phyloP scores from a whole-genome alignment of 2,797 vertebrate species.

The Carapus acus region DNA sequence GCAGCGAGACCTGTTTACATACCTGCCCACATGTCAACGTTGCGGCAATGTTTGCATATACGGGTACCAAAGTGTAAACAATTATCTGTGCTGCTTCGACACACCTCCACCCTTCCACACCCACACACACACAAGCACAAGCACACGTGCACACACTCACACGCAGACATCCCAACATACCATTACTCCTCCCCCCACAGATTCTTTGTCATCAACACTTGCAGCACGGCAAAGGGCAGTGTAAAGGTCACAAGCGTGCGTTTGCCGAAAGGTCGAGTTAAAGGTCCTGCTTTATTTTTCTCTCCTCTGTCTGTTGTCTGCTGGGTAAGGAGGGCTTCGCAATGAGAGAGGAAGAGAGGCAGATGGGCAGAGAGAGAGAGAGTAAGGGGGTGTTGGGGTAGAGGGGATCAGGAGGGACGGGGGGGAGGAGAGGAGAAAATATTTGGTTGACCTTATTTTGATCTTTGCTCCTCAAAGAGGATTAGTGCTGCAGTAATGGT shows the following conservation, averaged over 20 bases:
- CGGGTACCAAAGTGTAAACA: constrained; percentile 55
- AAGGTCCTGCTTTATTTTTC: constrained; percentile 68
- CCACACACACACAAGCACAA: too few species aligned
- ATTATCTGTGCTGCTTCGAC: constrained; percentile 22
- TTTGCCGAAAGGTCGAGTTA: constrained; percentile 72
- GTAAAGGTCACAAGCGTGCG: constrained; percentile 70
- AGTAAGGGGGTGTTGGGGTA: constrained; percentile 6
- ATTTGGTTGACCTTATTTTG: constrained; percentile 62
- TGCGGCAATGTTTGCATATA: constrained; percentile 45
- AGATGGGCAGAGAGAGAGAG: constrained; percentile 5
- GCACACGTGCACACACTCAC: constrained; percentile 18
- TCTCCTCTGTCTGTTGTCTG: constrained; percentile 43
- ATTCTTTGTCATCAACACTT: constrained; percentile 71
- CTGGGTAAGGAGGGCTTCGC: constrained; percentile 52
- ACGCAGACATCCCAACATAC: constrained; percentile 6
- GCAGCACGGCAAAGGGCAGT: constrained; percentile 70
- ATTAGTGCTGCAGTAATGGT: constrained; percentile 54
- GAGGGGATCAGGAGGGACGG: constrained; percentile 35
- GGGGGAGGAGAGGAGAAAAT: constrained; percentile 35
- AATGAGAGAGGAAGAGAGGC: constrained; percentile 39
- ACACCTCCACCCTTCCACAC: constrained; percentile 18
- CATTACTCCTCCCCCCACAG: constrained; percentile 36
- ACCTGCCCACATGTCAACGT: constrained; percentile 33
- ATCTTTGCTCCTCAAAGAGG: constrained; percentile 53
- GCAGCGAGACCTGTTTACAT: constrained; percentile 13